Conservation (phyloP, 1,140 invertebrate species). For the Drosophila malerkotliana region DNA sequence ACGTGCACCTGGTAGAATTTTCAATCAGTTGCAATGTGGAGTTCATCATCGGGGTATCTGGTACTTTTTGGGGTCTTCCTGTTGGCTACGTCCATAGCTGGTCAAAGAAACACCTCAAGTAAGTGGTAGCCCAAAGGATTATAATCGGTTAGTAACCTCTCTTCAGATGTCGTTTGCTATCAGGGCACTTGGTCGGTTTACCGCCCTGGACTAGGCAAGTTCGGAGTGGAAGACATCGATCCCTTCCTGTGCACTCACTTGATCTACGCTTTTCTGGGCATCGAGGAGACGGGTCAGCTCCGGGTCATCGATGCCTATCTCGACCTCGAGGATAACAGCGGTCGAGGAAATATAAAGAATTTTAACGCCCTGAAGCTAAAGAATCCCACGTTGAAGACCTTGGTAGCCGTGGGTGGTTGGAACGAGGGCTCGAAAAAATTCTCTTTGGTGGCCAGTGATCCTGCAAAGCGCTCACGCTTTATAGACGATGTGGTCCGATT, state of each 20-base stretch:
- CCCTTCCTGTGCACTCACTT: slow-evolving; percentile 89
- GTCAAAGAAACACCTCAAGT: slow-evolving; percentile 29
- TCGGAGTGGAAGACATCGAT: slow-evolving; percentile 88
- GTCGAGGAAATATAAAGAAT: slow-evolving; percentile 83
- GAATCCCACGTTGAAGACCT: slow-evolving; percentile 88
- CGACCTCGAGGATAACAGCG: slow-evolving; percentile 85
- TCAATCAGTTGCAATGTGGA: slow-evolving; percentile 13
- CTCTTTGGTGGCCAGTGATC: slow-evolving; percentile 86
- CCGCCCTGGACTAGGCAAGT: slow-evolving; percentile 87
- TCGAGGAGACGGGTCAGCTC: slow-evolving; percentile 85
- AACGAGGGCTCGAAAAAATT: slow-evolving; percentile 89
- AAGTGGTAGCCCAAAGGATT: slow-evolving; percentile 14
- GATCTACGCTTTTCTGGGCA: slow-evolving; percentile 89
- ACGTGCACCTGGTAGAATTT: neutral
- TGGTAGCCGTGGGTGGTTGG: slow-evolving; percentile 91
- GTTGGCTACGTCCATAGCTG: slow-evolving; percentile 6
- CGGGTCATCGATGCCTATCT: slow-evolving; percentile 87
- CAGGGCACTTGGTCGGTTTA: slow-evolving; percentile 91
- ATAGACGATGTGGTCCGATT: slow-evolving; percentile 86
- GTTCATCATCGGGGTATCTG: neutral
- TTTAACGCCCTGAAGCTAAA: slow-evolving; percentile 87
- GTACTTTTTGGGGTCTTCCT: slow-evolving; percentile 27
- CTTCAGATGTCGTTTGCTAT: slow-evolving; percentile 88
- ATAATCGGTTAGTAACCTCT: slow-evolving; percentile 16
- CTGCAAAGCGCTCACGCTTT: slow-evolving; percentile 86